Conservation (phyloP, 2,888 invertebrate genomes). For the Blastobasis lacticolella region DNA sequence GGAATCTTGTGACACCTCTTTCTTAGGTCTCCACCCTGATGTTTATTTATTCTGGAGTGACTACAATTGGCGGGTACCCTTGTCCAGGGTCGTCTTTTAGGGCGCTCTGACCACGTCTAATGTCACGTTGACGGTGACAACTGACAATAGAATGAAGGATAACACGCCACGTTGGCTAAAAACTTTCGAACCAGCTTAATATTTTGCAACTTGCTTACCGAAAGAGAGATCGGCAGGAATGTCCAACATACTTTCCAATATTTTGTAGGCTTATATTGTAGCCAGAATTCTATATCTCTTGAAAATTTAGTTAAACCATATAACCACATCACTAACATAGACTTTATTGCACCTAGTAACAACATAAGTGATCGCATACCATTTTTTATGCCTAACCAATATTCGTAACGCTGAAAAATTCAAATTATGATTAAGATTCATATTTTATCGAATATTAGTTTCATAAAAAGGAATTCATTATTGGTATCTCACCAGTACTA, state of each 20-base stretch:
- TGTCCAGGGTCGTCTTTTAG: too few species aligned
- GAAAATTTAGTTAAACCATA: constrained; percentile 47
- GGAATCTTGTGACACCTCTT: too few species aligned
- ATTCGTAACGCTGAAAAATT: constrained; percentile 25
- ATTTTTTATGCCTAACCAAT: constrained; percentile 18
- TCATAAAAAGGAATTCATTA: constrained; percentile 29
- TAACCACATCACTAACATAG: constrained; percentile 48
- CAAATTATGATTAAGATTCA: not conserved
- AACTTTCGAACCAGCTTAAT: too few species aligned
- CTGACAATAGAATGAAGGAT: too few species aligned
- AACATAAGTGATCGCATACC: constrained; percentile 25
- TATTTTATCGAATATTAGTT: constrained; percentile 23
- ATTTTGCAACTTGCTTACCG: constrained; percentile 27
- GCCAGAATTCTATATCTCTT: constrained; percentile 53
- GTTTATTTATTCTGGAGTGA: too few species aligned
- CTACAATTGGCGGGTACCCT: too few species aligned
- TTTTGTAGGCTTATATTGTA: constrained; percentile 50
- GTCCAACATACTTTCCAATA: constrained; percentile 47
- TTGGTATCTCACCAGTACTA: constrained; percentile 35
- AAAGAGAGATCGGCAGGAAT: constrained; percentile 33
- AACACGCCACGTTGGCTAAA: too few species aligned
- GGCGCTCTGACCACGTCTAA: too few species aligned
- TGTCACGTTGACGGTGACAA: too few species aligned
- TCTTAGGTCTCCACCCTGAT: too few species aligned
- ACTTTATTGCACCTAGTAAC: constrained; percentile 42